A percentile compares a stretch with the other conserved stretches of the same genome.
These are phyloP conservation scores for Sinella curviseta DNA, from an alignment of 1,140 invertebrate genomes.

Conservation along the genomic window DNA sequence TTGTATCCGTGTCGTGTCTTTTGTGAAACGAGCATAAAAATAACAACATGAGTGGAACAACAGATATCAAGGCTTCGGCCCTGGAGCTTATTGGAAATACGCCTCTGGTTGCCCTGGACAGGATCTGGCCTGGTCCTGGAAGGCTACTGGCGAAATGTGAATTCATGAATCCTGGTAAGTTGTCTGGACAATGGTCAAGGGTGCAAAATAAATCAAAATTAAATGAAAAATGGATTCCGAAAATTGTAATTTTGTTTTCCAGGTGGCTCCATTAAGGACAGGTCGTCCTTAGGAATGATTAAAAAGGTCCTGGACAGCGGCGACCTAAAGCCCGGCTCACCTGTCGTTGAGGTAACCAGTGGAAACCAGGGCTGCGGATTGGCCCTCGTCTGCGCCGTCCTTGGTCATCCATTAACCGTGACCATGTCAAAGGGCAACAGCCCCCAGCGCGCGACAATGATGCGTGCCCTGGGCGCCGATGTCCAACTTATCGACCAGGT, in stretches of 20 bases:
- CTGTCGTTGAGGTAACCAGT: conserved; percentile 57
- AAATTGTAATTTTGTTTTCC: not conserved
- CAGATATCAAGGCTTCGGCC: no score
- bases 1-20: no score
- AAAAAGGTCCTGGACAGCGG: conserved; percentile 54
- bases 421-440: conserved; percentile 57
- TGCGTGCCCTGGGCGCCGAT: conserved; percentile 55
- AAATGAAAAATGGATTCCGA: not conserved
- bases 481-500: conserved; percentile 58
- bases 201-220: not conserved
- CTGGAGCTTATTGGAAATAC: no score
- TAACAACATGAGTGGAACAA: no score
- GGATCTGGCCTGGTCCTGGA: no score
- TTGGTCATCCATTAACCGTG: conserved; percentile 57
- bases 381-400: conserved; percentile 54
- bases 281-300: conserved; percentile 48
- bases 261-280: conserved; percentile 42
- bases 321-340: conserved; percentile 53
- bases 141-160: conserved; percentile 44
- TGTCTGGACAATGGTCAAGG: no score
- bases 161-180: no score
- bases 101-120: no score
- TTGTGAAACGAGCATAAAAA: no score
- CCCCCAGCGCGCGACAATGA: conserved; percentile 44
- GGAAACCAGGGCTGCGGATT: conserved; percentile 59